Evolutionary conservation across 1,140 invertebrate species (phyloP).

Genomic region (Cydia splendana): DNA sequence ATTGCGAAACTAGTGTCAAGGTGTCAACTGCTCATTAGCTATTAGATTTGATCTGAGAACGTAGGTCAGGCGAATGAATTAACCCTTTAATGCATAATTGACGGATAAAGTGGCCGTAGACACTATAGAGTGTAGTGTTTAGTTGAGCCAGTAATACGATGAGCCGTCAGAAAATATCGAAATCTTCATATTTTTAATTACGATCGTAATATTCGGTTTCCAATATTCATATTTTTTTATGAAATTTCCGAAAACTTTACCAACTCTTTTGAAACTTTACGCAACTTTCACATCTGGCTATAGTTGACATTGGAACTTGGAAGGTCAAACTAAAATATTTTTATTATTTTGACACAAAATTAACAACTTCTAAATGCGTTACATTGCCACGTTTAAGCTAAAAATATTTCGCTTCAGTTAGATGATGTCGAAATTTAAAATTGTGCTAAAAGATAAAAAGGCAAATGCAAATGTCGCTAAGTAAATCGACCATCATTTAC

Average conservation of each 20-base stretch:
- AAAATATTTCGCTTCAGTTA: background rate
- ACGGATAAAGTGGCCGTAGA: too few relatives aligned
- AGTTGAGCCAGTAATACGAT: background rate
- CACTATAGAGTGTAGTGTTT: too few relatives aligned
- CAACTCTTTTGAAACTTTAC: too few relatives aligned
- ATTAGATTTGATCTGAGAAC: background rate
- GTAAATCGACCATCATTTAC: background rate
- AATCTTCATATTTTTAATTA: background rate
- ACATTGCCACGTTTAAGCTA: background rate
- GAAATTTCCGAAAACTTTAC: background rate
- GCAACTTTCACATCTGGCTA: too few relatives aligned
- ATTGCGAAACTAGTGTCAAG: conserved; percentile 7
- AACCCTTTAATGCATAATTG: background rate
- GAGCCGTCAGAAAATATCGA: background rate
- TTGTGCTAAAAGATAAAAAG: background rate
- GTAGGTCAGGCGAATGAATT: background rate
- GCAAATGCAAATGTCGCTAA: background rate
- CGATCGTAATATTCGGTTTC: background rate
- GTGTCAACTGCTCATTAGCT: conserved; percentile 6
- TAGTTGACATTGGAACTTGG: too few relatives aligned
- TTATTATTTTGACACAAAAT: too few relatives aligned
- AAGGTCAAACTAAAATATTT: too few relatives aligned
- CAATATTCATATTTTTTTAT: background rate
- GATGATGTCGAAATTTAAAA: background rate
- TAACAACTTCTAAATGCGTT: too few relatives aligned